phyloP scores from a whole-genome alignment of 2,888 invertebrate genomes.

The Melanchra persicariae region DNA sequence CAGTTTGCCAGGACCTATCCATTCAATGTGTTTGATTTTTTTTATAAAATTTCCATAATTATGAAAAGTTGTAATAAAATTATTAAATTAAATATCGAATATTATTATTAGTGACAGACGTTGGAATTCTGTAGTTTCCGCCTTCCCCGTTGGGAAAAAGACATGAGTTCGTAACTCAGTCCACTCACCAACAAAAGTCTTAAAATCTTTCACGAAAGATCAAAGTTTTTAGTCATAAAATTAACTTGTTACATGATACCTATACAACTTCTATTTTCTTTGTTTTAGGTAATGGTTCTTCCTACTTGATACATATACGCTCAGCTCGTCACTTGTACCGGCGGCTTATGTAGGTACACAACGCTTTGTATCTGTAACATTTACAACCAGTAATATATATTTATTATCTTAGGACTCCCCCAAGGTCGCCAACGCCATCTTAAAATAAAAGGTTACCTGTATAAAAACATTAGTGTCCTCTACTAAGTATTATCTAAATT shows the following conservation, averaged over 20 bases:
- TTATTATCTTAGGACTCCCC: conserved; percentile 60
- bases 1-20: too few relatives aligned
- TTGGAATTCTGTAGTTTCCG: too few relatives aligned
- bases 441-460: conserved; percentile 42
- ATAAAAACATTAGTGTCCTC: conserved; percentile 37
- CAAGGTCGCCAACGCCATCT: conserved; percentile 57
- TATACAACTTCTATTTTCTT: background rate
- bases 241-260: too few relatives aligned
- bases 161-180: too few relatives aligned
- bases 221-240: background rate
- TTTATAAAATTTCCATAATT: background rate
- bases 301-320: background rate
- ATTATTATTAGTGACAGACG: too few relatives aligned
- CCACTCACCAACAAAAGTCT: background rate
- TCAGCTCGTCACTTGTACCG: conserved; percentile 49
- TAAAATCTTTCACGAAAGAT: background rate
- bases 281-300: background rate
- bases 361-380: conserved; percentile 33
- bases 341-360: conserved; percentile 44
- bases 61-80: too few relatives aligned
- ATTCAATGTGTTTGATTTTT: too few relatives aligned
- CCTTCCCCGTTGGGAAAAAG: too few relatives aligned
- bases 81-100: too few relatives aligned
- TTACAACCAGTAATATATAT: conserved; percentile 49
- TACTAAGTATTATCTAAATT: conserved; percentile 9